Evolutionary conservation across 2,797 vertebrate genomes (phyloP).

Genomic region (Podarcis siculus): DNA sequence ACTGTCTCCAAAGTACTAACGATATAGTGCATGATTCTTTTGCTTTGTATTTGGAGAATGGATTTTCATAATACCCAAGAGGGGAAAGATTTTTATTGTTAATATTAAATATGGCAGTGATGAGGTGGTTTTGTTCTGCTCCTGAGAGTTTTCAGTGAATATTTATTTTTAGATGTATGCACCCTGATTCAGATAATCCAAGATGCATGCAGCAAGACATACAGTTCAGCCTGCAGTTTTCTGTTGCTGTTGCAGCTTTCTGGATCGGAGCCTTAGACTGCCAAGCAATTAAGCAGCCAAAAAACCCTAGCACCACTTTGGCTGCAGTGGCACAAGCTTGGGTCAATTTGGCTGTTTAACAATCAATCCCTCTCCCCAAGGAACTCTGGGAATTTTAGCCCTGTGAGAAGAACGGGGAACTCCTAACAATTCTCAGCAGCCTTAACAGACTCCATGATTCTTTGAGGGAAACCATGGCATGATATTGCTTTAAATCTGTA

Average conservation of each 20-base stretch:
- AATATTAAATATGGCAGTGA: neutral
- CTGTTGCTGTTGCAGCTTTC: neutral
- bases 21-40: neutral
- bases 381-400: too few species aligned
- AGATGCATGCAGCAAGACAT: neutral
- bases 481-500: too few species aligned
- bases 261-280: neutral
- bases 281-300: neutral
- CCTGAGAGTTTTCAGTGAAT: neutral
- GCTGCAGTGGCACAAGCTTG: too few species aligned
- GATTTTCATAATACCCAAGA: neutral
- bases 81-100: neutral
- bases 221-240: neutral
- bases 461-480: too few species aligned
- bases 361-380: too few species aligned
- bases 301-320: too few species aligned
- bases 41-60: neutral
- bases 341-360: too few species aligned
- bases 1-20: conserved; percentile 1
- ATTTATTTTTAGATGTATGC: neutral
- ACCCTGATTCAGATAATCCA: neutral
- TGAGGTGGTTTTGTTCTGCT: neutral
- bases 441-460: too few species aligned
- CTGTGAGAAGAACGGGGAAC: too few species aligned
- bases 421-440: too few species aligned